Base-by-base conservation (phyloP, 2,797 vertebrate genomes). In the Myotis myotis region DNA sequence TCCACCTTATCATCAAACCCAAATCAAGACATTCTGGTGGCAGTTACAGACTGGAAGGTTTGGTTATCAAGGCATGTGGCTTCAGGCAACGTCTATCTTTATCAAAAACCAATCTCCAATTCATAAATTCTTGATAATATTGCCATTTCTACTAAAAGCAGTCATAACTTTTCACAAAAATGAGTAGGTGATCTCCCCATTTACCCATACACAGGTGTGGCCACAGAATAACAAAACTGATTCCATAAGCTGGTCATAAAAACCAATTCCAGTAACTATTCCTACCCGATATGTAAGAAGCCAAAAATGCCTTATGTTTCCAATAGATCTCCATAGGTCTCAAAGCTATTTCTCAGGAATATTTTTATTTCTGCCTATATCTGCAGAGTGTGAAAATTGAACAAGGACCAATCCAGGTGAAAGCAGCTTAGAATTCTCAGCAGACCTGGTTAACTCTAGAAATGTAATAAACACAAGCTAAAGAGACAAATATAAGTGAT, bases 311-410 rank as follows among this genome's bases (percentile, higher is more conserved):
- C 87, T 94, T 81, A 82, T 83, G 85, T 66, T 90, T 95, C 93
- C 57, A 94, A 55, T 8, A 86, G 84, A 93, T 41, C 94, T 79
- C 64, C 74, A 84, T 66, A 83, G 68, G 91, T 78, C 96, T 94
- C 74, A 85, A 87, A 96, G 23, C 38, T 55, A 68, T 80, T 95
- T 89, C 86, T 81, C 70, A 74, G 15, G 11, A 78, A 22, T 28
- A 25, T 36, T 68, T 86, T 71, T 86, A 80, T 87, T 80, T 64
- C 86, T 86, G 49, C 51, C 38, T 85, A 49, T 95, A 89, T 87
- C 94, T 94, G 84, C 28, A 91, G 7, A 94, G 75, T 84, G 76
- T 96, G 81, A 95, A 96, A 93, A 87, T 0, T 72, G 84, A 74
- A 86, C 66, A 95, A 74, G 33, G 71, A 86, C 64, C 60, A 89